Evolutionary conservation across 2,888 invertebrate genomes (phyloP), one percentile per base, ranked within the genome.

Genomic region (Serripes groenlandicus): DNA sequence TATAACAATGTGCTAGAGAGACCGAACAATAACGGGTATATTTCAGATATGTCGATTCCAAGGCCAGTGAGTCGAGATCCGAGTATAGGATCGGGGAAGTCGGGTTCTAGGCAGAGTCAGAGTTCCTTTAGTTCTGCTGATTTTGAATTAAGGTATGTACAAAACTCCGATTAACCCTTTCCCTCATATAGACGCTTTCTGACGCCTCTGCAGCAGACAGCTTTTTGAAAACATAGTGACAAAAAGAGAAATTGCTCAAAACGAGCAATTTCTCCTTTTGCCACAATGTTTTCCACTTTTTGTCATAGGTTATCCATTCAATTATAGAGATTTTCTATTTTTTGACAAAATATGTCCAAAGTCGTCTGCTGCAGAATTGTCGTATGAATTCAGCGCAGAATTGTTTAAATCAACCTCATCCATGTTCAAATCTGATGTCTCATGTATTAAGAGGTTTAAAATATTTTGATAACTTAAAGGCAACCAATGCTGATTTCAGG

Each of bases 91-190:
- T 89, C 89, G 1, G 75, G 83, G 28, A 78, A 74, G 9, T 90
- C 90, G 0, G 88, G 77, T 49, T 78, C 75, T 37, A 70, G 60
- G 23, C 56, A 49, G 52, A 89, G 87, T 69, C 83, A 86, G 42
- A 84, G 85, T 15, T 91, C 91, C 52, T 85, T 91, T 60, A 89
- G 89, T 52, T 91, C 91, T 54, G 87, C 87, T 35, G 91, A 91
- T 66, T 89, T 90, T 83, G 90, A 91, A 72, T 60, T 89, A 32
- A 88, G 90, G 91, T 90, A 79, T 69, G 2, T 34, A 11, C 35
- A n/a, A 30, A 32, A 60, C 21, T 49, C 49, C 49, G 21, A 5
- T 49, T 49, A 5, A 49, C 49, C 49, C 49, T 42, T 42, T 42
- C 42, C 42, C 42, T 11, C 7, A 42, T 15, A 42, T 11, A 15